A percentile compares a stretch with the other conserved stretches of the same genome.
Evolutionary conservation across 2,888 invertebrate species (phyloP).

Genomic region (Ischnura elegans): DNA sequence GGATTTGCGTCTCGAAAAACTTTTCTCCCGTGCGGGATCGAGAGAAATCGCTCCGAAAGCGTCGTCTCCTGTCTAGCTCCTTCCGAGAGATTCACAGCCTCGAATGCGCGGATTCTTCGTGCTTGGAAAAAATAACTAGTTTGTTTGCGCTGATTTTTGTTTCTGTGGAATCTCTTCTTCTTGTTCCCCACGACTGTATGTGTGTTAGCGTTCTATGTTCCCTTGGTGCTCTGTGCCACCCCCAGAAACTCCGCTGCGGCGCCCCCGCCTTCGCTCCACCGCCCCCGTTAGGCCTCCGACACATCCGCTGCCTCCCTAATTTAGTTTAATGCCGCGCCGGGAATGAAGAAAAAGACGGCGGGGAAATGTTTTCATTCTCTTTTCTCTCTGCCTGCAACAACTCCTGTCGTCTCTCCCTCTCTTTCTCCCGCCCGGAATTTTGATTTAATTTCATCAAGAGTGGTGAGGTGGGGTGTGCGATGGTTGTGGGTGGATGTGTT

Average conservation of each 20-base stretch:
- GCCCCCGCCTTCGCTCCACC: neutral
- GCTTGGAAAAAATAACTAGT: neutral
- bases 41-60: neutral
- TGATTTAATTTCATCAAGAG: slow-evolving; percentile 64
- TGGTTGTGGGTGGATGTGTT: neutral
- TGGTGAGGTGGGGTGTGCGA: neutral
- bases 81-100: neutral
- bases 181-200: neutral
- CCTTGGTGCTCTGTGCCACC: slow-evolving; percentile 7
- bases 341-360: slow-evolving; percentile 63
- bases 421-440: slow-evolving; percentile 42
- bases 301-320: slow-evolving; percentile 47
- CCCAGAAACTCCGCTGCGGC: neutral
- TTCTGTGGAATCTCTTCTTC: neutral
- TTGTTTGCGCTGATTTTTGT: slow-evolving; percentile 11
- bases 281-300: neutral
- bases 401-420: slow-evolving; percentile 25
- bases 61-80: slow-evolving; percentile 5
- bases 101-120: neutral
- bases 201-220: neutral
- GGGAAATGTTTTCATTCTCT: slow-evolving; percentile 45
- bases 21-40: neutral
- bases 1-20: neutral
- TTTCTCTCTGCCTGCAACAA: neutral
- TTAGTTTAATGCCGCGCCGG: slow-evolving; percentile 64